Conservation (phyloP, 2,797 vertebrate species). For the Microctenopoma stevenorrisi region DNA sequence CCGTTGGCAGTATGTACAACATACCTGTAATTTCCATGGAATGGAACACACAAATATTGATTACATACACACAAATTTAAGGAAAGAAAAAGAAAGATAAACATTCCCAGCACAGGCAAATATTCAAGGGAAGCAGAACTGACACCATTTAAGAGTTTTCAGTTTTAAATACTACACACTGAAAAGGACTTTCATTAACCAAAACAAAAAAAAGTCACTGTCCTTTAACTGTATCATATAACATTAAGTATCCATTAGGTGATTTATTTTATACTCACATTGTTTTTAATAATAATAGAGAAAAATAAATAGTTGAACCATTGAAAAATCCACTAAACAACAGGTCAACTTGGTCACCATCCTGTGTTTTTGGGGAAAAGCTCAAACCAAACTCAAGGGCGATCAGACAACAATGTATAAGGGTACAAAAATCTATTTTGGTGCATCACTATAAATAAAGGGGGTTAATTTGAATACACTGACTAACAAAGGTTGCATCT, state of each 20-base stretch:
- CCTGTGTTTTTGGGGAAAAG: slow-evolving; percentile 57
- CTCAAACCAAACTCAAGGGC: slow-evolving; percentile 61
- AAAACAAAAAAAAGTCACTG: slow-evolving; percentile 65
- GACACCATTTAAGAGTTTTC: slow-evolving; percentile 82
- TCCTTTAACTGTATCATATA: slow-evolving; percentile 77
- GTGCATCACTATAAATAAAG: slow-evolving; percentile 72
- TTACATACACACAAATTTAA: slow-evolving; percentile 85
- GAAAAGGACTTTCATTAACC: slow-evolving; percentile 76
- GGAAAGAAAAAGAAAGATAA: slow-evolving; percentile 70
- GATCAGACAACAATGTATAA: slow-evolving; percentile 56
- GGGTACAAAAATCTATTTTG: slow-evolving; percentile 59
- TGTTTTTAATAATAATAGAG: slow-evolving; percentile 61
- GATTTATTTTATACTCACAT: slow-evolving; percentile 57
- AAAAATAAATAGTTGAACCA: slow-evolving; percentile 68
- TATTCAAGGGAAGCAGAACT: slow-evolving; percentile 76
- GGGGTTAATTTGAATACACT: slow-evolving; percentile 64
- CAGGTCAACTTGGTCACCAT: slow-evolving; percentile 57
- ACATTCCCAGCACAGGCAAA: slow-evolving; percentile 81
- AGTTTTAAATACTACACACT: slow-evolving; percentile 82
- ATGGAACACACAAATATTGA: slow-evolving; percentile 90
- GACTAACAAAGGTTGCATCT: slow-evolving; percentile 66
- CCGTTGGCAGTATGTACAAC: slow-evolving; percentile 97
- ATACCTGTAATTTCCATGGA: slow-evolving; percentile 95
- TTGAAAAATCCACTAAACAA: slow-evolving; percentile 61
- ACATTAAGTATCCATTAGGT: slow-evolving; percentile 81